Conservation (phyloP, 1,140 invertebrate genomes). For the Calosoma granatense region DNA sequence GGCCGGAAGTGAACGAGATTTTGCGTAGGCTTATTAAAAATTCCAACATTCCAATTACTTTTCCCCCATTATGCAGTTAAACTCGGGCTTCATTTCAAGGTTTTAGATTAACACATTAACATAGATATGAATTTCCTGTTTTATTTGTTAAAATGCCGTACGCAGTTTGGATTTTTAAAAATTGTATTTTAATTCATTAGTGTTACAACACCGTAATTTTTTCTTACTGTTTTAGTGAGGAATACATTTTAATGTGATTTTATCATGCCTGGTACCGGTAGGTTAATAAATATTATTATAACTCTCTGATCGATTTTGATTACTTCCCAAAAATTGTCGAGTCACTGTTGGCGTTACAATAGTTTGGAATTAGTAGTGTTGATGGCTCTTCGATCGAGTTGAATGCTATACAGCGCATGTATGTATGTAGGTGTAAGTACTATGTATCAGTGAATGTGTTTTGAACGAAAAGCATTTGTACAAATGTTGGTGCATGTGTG, state of each 20-base stretch:
- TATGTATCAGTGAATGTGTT: not conserved
- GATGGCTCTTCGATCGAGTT: too few species aligned
- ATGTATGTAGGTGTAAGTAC: not conserved
- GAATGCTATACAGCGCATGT: too few species aligned
- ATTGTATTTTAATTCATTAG: not conserved
- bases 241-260: too few species aligned
- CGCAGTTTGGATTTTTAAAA: not conserved
- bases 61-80: not conserved
- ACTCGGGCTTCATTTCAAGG: not conserved
- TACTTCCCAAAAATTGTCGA: too few species aligned
- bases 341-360: too few species aligned
- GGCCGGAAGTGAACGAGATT: not conserved
- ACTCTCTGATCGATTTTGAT: too few species aligned
- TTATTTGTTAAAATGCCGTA: not conserved
- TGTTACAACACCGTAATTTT: not conserved
- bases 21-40: conserved; percentile 1
- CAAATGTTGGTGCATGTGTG: not conserved
- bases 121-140: not conserved
- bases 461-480: not conserved
- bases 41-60: not conserved
- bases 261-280: too few species aligned
- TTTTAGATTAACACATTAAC: not conserved
- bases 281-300: too few species aligned
- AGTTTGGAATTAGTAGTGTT: too few species aligned
- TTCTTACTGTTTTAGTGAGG: too few species aligned